These are phyloP conservation scores for Priocnemis perturbator DNA, from an alignment of 2,888 invertebrate species.

Conservation along the genomic window DNA sequence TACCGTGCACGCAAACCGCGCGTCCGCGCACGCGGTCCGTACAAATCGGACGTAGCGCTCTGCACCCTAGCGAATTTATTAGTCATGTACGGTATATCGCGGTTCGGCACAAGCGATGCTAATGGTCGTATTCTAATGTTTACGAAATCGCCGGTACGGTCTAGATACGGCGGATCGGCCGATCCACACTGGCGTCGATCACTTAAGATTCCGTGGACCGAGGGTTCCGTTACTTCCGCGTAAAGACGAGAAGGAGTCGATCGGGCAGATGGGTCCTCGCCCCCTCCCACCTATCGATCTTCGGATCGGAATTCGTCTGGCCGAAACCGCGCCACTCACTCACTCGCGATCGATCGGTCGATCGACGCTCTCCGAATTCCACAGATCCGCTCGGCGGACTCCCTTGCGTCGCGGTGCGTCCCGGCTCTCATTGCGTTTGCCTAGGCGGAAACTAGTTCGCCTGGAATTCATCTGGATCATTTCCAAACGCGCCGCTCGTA, in stretches of 20 bases:
- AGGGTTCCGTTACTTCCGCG: constrained; percentile 46
- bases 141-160: constrained; percentile 17
- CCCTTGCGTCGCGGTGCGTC: neutral
- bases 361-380: constrained; percentile 29
- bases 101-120: neutral
- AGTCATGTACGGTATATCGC: neutral
- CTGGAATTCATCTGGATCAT: neutral
- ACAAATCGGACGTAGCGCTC: neutral
- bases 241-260: constrained; percentile 37
- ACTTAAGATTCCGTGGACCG: constrained; percentile 38
- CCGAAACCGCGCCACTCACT: too few species aligned
- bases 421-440: neutral
- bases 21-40: too few species aligned
- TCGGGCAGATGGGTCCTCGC: constrained; percentile 26
- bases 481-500: constrained; percentile 20
- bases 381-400: neutral
- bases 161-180: constrained; percentile 34
- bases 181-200: constrained; percentile 33
- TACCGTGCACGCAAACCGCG: neutral
- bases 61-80: neutral
- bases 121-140: constrained; percentile 23
- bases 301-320: constrained; percentile 47
- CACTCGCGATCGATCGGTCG: constrained; percentile 24
- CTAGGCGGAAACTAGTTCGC: neutral
- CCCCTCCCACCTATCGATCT: constrained; percentile 26